These are phyloP conservation scores for Baryphthengus martii DNA, from an alignment of 2,113 vertebrate genomes.

Conservation along the genomic window DNA sequence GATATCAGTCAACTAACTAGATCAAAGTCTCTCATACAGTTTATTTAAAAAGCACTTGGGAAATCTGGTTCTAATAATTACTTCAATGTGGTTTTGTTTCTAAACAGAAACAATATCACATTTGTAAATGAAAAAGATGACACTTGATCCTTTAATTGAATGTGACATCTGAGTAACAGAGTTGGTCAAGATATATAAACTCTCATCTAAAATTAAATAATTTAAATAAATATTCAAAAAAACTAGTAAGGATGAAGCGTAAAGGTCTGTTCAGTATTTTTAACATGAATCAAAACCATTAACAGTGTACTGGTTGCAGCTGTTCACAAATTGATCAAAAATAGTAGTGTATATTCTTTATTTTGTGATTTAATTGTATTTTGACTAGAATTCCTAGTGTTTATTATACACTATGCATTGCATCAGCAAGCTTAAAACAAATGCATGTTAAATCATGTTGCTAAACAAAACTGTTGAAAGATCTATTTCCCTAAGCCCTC, in stretches of 20 bases:
- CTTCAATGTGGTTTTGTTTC: slow-evolving; percentile 54
- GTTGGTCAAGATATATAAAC: background rate
- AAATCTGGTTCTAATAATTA: slow-evolving; percentile 56
- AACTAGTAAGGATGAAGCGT: background rate
- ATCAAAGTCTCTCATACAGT: slow-evolving; percentile 59
- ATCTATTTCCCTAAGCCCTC: background rate
- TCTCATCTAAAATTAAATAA: slow-evolving; percentile 30
- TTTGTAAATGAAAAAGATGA: slow-evolving; percentile 30
- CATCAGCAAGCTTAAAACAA: slow-evolving; percentile 21
- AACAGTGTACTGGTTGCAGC: background rate
- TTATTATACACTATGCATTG: background rate
- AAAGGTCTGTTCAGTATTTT: background rate
- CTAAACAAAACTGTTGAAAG: slow-evolving; percentile 1
- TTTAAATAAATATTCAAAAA: background rate
- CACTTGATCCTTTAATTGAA: background rate
- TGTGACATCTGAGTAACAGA: background rate
- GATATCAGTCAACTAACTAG: slow-evolving; percentile 15
- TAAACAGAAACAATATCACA: slow-evolving; percentile 38
- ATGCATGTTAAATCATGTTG: background rate
- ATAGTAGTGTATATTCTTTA: background rate
- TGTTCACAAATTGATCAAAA: background rate
- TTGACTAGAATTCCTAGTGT: background rate
- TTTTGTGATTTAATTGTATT: background rate
- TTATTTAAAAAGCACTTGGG: slow-evolving; percentile 61
- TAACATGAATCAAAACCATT: background rate